Evolutionary conservation across 2,888 invertebrate species (phyloP), one percentile per base, ranked within the genome.

Genomic region (Dysmachus trigonus): DNA sequence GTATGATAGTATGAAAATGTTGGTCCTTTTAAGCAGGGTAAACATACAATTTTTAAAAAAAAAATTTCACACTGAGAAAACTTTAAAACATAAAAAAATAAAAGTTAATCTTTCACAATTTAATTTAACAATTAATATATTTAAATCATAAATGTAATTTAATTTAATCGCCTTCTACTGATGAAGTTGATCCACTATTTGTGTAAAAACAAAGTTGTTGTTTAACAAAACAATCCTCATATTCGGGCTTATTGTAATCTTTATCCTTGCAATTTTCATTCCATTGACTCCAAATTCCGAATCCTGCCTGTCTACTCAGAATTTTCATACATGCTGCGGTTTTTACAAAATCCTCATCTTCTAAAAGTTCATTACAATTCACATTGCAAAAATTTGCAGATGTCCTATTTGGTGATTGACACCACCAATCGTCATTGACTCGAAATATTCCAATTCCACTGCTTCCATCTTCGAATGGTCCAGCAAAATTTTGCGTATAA

Each of bases 201-300:
- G 47, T 18, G n/a, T 1, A 47, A 47, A 47, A 5, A 47, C 47
- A 47, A 6, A 47, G 4, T 47, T 15, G n/a, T 47, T 18, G n/a
- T 47, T 47, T 47, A 6, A n/a, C 13, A 73, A 84, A 84, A 73
- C 84, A 84, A 8, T 73, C 73, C 15, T 41, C 47, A 35, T 47
- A 84, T 6, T 73, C 47, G 18, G 71, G 47, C 22, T 47, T 31
- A 47, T 73, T 30, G 1, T 41, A 30, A 30, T 73, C 47, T 41
- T 84, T 30, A 31, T 73, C 71, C 72, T 84, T 71, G 31, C 84
- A 84, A 47, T 84, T 72, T 22, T 73, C 72, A n/a, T 35, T 71
- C 84, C 84, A 84, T 30, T 47, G 10, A 41, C 35, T 33, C 84
- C 84, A 84, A 73, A 15, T 31, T 18, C 18, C 31, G 27, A 27